Conservation (phyloP, 2,888 invertebrate genomes). For the Mongoloraphidia duomilia region DNA sequence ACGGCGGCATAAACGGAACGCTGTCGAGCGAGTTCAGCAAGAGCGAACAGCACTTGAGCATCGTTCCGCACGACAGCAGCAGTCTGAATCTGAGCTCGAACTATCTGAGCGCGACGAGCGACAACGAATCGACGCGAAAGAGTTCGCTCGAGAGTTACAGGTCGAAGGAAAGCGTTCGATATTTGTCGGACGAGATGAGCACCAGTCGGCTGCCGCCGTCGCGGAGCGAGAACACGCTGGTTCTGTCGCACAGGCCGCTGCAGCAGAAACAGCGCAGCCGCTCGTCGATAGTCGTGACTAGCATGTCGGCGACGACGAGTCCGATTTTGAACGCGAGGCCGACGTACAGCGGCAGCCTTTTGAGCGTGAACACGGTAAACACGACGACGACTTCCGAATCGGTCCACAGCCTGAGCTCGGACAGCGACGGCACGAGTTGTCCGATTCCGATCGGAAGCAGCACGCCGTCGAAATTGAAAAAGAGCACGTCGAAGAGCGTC, state of each 20-base stretch:
- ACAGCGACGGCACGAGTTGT: conserved; percentile 41
- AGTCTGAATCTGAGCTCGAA: conserved; percentile 39
- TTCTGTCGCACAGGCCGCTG: conserved; percentile 25
- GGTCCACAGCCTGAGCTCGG: conserved; percentile 49
- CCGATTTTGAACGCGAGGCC: conserved; percentile 42
- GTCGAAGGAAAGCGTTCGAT: conserved; percentile 13
- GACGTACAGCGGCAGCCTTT: conserved; percentile 45
- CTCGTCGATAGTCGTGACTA: conserved; percentile 37
- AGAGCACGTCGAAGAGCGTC: conserved; percentile 38
- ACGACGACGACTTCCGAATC: conserved; percentile 46
- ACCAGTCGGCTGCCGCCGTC: conserved; percentile 52
- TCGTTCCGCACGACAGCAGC: conserved; percentile 36
- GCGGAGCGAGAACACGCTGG: conserved; percentile 63
- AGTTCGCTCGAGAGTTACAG: conserved; percentile 25
- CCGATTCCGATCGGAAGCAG: conserved; percentile 37
- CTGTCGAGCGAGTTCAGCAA: conserved; percentile 60
- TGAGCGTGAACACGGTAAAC: conserved; percentile 45
- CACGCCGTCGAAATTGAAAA: conserved; percentile 29
- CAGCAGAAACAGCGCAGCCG: conserved; percentile 22
- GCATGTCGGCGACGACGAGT: conserved; percentile 52
- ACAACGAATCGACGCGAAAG: conserved; percentile 26
- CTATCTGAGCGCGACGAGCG: conserved; percentile 36
- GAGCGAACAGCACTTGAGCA: conserved; percentile 61
- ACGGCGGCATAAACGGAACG: conserved; percentile 14
- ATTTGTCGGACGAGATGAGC: conserved; percentile 19